Evolutionary conservation across 2,797 vertebrate species (phyloP).

Genomic region (Clarias fuscus): DNA sequence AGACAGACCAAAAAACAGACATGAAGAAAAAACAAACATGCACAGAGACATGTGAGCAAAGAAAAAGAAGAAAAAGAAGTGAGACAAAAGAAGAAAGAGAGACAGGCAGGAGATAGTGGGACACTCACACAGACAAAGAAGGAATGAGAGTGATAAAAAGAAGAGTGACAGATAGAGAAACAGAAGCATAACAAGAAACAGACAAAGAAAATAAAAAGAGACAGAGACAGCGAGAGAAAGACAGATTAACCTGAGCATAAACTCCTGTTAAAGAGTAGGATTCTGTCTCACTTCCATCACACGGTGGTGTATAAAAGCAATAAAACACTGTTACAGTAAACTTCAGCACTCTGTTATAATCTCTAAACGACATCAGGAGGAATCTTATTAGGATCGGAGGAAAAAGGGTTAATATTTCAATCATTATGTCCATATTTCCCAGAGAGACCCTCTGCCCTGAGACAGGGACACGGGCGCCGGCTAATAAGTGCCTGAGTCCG

Average conservation of each 20-base stretch:
- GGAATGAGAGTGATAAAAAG: not conserved
- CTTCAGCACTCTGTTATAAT: not conserved
- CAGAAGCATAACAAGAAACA: not conserved
- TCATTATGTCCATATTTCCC: not conserved
- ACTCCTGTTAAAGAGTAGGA: not conserved
- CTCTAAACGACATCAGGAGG: not conserved
- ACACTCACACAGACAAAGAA: not conserved
- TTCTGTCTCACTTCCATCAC: not conserved
- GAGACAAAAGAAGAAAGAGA: not conserved
- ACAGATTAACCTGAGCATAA: not conserved
- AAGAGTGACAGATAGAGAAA: not conserved
- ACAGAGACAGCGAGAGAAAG: not conserved
- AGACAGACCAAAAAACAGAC: not conserved
- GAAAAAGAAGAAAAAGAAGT: too few relatives aligned
- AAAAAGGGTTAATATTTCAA: not conserved
- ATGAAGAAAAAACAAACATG: too few relatives aligned
- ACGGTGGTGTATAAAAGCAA: too few relatives aligned
- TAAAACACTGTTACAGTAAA: not conserved
- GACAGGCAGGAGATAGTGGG: not conserved
- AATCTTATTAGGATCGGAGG: not conserved
- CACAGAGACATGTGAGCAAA: too few relatives aligned
- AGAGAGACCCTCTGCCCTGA: not conserved
- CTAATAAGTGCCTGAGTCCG: conserved; percentile 60
- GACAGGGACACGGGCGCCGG: conserved; percentile 32
- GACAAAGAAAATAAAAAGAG: not conserved